Base-by-base conservation (phyloP, 1,140 invertebrate genomes). In the Drosophila ogumai region DNA sequence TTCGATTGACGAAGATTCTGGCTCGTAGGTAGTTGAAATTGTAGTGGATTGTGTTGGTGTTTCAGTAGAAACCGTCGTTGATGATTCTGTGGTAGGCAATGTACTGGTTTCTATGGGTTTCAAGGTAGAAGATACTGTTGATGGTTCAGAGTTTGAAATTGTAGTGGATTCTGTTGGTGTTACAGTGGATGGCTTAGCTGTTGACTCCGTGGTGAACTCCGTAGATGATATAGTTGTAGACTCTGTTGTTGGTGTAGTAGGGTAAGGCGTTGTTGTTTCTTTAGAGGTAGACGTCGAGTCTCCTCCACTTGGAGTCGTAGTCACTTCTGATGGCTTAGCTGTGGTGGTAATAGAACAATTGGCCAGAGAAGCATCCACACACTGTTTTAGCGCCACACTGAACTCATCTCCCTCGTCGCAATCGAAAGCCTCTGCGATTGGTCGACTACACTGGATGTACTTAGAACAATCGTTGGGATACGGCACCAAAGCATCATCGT, bases 401-500 rank as follows among this genome's bases (percentile, higher is more conserved):
- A 90, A 90, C 22, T 90, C 86, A 41, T 91, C 72, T 9, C 81
- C 86, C 0, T 47, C 44, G 3, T 54, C 38, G 47, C 90, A 91
- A 8, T 82, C 77, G 9, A 59, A 77, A 1, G 79, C 90, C 4
- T 50, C 58, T 0, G 90, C 69, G 46, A 91, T 91, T 2, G 90
- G 90, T 1, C 46, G 67, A 64, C 64, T 43, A 40, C 90, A 91
- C 44, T 77, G 28, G 0, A 91, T 91, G 17, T 81, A 91, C 54
- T 91, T 91, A 0, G 79, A 71, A 49, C 90, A 91, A 54, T 91
- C 82, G 38, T 91, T 57, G 7, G 90, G 90, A 75, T 91, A 91
- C 1, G 90, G 66, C 6, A 91, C 80, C 22, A 71, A 28, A 6
- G 44, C 66, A 7, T 80, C 82, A 46, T 86, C 64, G 0, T 22